phyloP scores from a whole-genome alignment of 2,113 vertebrate species.

The Furnarius figulus region DNA sequence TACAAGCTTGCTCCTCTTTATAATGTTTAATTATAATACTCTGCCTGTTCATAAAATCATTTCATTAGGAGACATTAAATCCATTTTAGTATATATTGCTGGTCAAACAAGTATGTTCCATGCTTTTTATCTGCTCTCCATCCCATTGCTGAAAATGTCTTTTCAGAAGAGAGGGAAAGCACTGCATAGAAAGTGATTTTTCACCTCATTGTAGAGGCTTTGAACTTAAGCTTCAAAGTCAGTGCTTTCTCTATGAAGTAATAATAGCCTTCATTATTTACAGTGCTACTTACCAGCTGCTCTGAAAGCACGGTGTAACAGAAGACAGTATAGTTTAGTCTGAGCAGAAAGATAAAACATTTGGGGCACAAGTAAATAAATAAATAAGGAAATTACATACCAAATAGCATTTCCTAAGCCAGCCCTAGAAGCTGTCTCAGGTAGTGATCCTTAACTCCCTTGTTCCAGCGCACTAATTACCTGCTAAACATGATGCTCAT shows the following conservation, averaged over 20 bases:
- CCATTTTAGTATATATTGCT: background rate
- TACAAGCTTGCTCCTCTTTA: background rate
- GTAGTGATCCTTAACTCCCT: background rate
- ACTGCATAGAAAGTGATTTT: background rate
- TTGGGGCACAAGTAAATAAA: background rate
- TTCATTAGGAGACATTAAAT: background rate
- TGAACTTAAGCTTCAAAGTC: conserved; percentile 42
- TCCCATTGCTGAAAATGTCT: background rate
- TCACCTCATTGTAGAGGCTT: background rate
- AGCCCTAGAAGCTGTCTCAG: background rate
- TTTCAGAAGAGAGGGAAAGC: background rate
- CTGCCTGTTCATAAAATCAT: background rate
- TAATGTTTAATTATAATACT: background rate
- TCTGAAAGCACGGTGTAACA: background rate
- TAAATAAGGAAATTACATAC: background rate
- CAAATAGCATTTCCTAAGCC: background rate
- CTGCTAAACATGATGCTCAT: accelerated
- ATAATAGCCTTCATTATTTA: background rate
- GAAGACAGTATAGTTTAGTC: background rate
- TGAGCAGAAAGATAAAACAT: background rate
- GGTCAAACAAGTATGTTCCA: background rate
- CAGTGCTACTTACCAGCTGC: background rate
- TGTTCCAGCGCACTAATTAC: background rate
- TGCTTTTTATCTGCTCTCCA: background rate
- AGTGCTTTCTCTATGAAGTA: background rate